Conservation (phyloP, 2,888 invertebrate genomes). For the Megastigmus dorsalis region DNA sequence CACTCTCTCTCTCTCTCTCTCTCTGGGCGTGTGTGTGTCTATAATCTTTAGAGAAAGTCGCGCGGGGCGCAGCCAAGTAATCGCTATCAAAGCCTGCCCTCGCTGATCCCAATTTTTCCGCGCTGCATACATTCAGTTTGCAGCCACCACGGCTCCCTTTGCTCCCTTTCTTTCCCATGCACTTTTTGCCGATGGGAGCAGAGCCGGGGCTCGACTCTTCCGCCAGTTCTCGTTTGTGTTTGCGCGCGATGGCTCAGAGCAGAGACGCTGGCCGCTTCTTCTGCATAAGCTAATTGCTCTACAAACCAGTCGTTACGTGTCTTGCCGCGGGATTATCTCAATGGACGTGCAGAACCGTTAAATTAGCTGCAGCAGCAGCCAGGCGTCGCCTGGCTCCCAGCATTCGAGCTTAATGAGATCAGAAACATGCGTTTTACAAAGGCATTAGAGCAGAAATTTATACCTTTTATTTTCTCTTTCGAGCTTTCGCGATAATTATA, state of each 20-base stretch:
- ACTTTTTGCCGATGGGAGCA: background rate
- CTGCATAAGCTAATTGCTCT: conserved; percentile 68
- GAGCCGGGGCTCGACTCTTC: conserved; percentile 30
- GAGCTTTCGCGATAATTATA: conserved; percentile 8
- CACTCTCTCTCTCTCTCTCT: no score
- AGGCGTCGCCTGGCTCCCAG: conserved; percentile 28
- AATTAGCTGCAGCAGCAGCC: conserved; percentile 35
- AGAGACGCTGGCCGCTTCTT: conserved; percentile 66
- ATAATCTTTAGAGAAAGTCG: no score
- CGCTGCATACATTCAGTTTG: no score
- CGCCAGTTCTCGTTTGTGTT: conserved; percentile 49
- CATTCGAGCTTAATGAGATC: conserved; percentile 47
- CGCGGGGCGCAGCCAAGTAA: background rate
- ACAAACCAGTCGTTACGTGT: conserved; percentile 64
- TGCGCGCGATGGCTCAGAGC: conserved; percentile 54
- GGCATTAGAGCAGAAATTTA: conserved; percentile 38
- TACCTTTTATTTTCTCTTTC: conserved; percentile 30
- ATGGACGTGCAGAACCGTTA: conserved; percentile 57
- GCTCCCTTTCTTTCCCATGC: background rate
- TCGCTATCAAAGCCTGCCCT: background rate
- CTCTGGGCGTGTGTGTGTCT: no score
- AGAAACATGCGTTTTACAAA: conserved; percentile 39
- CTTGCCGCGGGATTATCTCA: conserved; percentile 65
- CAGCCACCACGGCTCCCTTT: no score
- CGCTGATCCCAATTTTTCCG: background rate